A percentile compares a stretch with the other conserved stretches of the same genome.
Conservation (phyloP, 1,140 invertebrate species). For the Cydia pomonella region DNA sequence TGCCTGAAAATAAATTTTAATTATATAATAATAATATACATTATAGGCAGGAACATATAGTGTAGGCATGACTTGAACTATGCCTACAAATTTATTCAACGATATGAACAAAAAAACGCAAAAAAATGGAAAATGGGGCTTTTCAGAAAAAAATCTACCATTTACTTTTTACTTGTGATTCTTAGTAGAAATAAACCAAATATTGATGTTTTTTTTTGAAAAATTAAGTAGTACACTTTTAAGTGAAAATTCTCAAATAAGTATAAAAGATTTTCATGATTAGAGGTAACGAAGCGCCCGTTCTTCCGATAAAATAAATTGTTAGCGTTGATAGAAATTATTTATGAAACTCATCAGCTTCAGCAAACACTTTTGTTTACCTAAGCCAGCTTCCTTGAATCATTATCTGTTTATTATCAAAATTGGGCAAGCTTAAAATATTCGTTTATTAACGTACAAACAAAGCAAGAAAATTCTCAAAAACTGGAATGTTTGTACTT, state of each 20-base stretch:
- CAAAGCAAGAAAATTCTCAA: slow-evolving; percentile 19
- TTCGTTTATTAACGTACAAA: neutral
- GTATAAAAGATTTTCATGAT: neutral
- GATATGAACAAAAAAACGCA: neutral
- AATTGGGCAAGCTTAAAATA: neutral
- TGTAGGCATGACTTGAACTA: neutral
- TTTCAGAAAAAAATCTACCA: too few relatives aligned
- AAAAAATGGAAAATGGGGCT: neutral
- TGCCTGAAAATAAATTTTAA: too few relatives aligned
- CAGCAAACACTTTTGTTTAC: neutral
- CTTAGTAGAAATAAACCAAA: too few relatives aligned
- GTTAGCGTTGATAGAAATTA: neutral
- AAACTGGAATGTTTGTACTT: slow-evolving; percentile 5
- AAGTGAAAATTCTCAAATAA: too few relatives aligned
- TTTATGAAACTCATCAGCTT: neutral
- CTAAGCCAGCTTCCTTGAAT: neutral
- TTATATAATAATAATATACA: too few relatives aligned
- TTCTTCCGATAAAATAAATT: neutral
- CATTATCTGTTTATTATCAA: slow-evolving; percentile 9
- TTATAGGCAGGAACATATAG: too few relatives aligned
- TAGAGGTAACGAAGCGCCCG: neutral
- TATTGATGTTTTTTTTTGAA: too few relatives aligned
- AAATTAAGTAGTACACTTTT: too few relatives aligned
- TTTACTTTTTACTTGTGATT: too few relatives aligned
- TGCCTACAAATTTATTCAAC: neutral